These are phyloP conservation scores for Acronicta alni DNA, from an alignment of 2,888 invertebrate genomes.

Conservation along the genomic window DNA sequence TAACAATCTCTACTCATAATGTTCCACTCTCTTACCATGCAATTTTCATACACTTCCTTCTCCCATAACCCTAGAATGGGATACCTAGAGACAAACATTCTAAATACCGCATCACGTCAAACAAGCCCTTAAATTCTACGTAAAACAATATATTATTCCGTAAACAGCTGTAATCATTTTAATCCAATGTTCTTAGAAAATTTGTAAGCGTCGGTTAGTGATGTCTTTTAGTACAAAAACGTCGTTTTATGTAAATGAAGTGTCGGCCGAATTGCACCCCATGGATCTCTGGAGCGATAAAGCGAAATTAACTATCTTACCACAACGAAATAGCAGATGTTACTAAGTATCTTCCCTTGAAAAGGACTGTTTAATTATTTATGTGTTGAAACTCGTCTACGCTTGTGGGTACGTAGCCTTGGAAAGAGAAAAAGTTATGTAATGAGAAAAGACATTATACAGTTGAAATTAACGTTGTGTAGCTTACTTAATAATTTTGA, in stretches of 20 bases:
- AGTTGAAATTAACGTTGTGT: too few relatives aligned
- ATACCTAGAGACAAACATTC: constrained; percentile 10
- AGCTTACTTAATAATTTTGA: too few relatives aligned
- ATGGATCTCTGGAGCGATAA: constrained; percentile 52
- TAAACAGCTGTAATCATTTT: constrained; percentile 43
- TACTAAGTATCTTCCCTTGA: constrained; percentile 19
- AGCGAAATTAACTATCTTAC: constrained; percentile 58
- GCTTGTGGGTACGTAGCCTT: background rate
- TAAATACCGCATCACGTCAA: constrained; percentile 18
- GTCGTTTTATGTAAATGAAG: constrained; percentile 58
- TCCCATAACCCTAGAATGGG: constrained; percentile 5
- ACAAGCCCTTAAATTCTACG: constrained; percentile 35
- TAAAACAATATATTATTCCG: constrained; percentile 52
- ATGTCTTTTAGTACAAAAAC: constrained; percentile 54
- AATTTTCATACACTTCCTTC: constrained; percentile 28
- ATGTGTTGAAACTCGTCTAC: background rate
- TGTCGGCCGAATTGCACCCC: constrained; percentile 48
- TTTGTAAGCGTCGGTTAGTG: constrained; percentile 48
- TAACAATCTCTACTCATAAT: constrained; percentile 28
- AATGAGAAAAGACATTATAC: background rate
- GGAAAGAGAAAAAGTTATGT: background rate
- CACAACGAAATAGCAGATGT: constrained; percentile 45
- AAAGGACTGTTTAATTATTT: constrained; percentile 17
- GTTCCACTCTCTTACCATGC: constrained; percentile 11
- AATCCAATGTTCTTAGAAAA: constrained; percentile 42